phyloP scores from a whole-genome alignment of 2,797 vertebrate genomes.

The Kryptopterus vitreolus region DNA sequence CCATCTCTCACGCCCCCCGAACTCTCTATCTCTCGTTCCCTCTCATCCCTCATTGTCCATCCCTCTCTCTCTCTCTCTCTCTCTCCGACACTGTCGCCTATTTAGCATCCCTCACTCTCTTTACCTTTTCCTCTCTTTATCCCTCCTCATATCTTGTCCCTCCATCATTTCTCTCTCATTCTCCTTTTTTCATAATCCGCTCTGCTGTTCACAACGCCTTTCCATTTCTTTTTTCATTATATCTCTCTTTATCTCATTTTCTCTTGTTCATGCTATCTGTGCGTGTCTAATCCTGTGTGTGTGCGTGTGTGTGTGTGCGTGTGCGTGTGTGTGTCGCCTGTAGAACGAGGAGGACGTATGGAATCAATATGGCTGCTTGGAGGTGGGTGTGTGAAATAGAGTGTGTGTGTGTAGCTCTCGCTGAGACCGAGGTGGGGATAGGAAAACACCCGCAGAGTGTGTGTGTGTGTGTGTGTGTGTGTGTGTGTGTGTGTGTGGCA shows the following conservation, averaged over 20 bases:
- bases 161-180: background rate
- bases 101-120: no score
- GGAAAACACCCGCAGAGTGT: background rate
- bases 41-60: background rate
- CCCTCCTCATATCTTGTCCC: background rate
- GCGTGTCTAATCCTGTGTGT: background rate
- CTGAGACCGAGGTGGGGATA: background rate
- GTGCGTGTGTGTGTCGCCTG: conserved; percentile 20
- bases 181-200: background rate
- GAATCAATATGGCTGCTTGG: conserved; percentile 8
- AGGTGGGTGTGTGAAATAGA: background rate
- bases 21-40: no score
- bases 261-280: background rate
- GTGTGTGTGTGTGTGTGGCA: background rate
- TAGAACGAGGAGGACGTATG: conserved; percentile 31
- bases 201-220: background rate
- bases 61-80: background rate
- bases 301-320: background rate
- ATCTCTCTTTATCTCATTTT: background rate
- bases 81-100: no score
- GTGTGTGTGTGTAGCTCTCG: conserved; percentile 1
- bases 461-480: background rate
- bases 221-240: background rate
- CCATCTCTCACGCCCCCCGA: background rate
- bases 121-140: background rate